Evolutionary conservation across 2,888 invertebrate species (phyloP), one percentile per base, ranked within the genome.

Genomic region (Odontomyia ornata): DNA sequence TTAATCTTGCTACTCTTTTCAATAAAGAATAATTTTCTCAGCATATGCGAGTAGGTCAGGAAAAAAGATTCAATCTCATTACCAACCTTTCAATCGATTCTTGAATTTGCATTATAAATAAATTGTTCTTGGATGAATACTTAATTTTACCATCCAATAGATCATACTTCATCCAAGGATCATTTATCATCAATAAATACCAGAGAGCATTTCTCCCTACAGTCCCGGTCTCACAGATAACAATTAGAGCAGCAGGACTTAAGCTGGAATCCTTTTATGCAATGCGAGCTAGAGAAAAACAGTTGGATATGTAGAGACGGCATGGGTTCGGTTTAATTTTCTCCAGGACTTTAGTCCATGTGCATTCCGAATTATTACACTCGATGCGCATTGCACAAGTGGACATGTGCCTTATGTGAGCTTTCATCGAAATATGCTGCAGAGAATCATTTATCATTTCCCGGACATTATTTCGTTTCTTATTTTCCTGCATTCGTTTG

Each of bases 371-470:
- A 65, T 65, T 65, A 65, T 65, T 30, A 18, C 65, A 18, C 21
- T 18, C 27, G 30, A 15, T 9, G 62, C 65, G 65, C 65, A 65
- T 23, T 60, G 57, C 57, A 60, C 57, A 60, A 21, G 11, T 65
- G 65, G 30, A 65, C 65, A 65, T 28, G 36, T 28, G 64, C 28
- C 15, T 64, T 25, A 64, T 65, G 65, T 30, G 65, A 65, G 65
- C 65, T 65, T 65, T 65, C 36, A 36, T 36, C 65, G 65, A 65
- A 65, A 65, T 65, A 36, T 65, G 65, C 15, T 65, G 65, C 65
- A 65, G 65, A 65, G 28, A 13, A 18, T 36, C 65, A 65, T 65
- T 65, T 65, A 65, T 65, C 65, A 65, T 65, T 18, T 65, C 65
- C 1, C 30, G 36, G 65, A 30, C n/a, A 36, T 18, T 65, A 21